A percentile compares a stretch with the other conserved stretches of the same genome.
phyloP scores from a whole-genome alignment of 2,113 vertebrate genomes.

The Pseudolaguvia tuberculata region DNA sequence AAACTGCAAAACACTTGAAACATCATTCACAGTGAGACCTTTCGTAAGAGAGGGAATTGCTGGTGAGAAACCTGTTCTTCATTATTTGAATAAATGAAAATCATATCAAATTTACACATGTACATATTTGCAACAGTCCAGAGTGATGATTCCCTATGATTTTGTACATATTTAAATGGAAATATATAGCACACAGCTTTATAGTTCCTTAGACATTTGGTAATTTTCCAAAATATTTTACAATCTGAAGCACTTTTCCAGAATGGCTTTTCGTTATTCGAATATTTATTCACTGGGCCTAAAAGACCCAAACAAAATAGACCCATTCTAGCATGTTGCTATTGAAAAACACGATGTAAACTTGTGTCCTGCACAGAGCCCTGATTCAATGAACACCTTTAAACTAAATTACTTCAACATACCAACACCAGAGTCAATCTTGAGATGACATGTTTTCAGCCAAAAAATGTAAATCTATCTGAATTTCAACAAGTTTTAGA shows the following conservation, averaged over 20 bases:
- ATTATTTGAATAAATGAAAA: background rate
- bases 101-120: constrained; percentile 20
- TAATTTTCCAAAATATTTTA: background rate
- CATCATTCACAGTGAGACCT: background rate
- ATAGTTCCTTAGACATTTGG: background rate
- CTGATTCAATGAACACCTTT: too few relatives aligned
- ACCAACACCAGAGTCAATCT: too few relatives aligned
- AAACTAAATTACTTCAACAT: too few relatives aligned
- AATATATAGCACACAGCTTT: background rate
- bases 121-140: constrained; percentile 26
- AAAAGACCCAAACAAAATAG: too few relatives aligned
- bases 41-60: constrained; percentile 18
- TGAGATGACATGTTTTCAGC: too few relatives aligned
- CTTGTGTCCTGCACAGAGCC: too few relatives aligned
- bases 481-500: background rate
- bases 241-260: background rate
- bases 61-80: constrained; percentile 20
- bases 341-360: too few relatives aligned
- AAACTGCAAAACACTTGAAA: background rate
- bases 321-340: too few relatives aligned
- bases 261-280: background rate
- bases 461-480: background rate
- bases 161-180: background rate
- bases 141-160: background rate
- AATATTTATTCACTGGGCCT: background rate